Evolutionary conservation across 2,888 invertebrate species (phyloP), one percentile per base, ranked within the genome.

Genomic region (Ornithoptera alexandrae): DNA sequence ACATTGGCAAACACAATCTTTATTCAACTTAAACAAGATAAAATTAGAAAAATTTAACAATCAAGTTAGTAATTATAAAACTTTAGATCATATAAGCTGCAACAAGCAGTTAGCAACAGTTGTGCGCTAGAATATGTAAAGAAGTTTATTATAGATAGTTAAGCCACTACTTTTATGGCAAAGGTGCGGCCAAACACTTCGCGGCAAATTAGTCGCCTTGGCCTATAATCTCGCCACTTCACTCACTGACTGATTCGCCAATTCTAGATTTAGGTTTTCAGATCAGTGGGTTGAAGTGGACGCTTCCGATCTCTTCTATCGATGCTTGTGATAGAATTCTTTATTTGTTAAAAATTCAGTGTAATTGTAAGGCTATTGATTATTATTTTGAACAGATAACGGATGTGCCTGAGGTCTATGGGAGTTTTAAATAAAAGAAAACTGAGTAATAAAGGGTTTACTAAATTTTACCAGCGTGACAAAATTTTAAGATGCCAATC

Each of bases 181-280:
- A 69, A n/a, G 58, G 66, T 59, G 61, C 72, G 72, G 72, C 72
- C 72, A 67, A 72, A 72, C 75, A 76, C 75, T 76, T 76, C 74
- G 74, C 72, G 73, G 76, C 74, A 77, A 77, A 79, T 89, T 86
- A 86, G 86, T 89, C 77, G 85, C 92, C 92, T 92, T 92, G 92
- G 89, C 91, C 92, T 86, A 89, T 87, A 86, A 88, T 86, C 81
- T 80, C 80, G 78, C 75, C 79, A 80, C 84, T 81, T 83, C 82
- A 82, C 84, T 86, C 84, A 79, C 82, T 78, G 80, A 80, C 84
- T 82, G 85, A 87, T 87, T 89, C 87, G 88, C 86, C 89, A 89
- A 88, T 89, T 91, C 89, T 89, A 89, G 90, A 92, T 90, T 90
- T 91, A 90, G 92, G 92, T 92, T 91, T 92, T 87, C 90, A 90